Base-by-base conservation (phyloP, 2,888 invertebrate species). In the Coenonympha glycerion region DNA sequence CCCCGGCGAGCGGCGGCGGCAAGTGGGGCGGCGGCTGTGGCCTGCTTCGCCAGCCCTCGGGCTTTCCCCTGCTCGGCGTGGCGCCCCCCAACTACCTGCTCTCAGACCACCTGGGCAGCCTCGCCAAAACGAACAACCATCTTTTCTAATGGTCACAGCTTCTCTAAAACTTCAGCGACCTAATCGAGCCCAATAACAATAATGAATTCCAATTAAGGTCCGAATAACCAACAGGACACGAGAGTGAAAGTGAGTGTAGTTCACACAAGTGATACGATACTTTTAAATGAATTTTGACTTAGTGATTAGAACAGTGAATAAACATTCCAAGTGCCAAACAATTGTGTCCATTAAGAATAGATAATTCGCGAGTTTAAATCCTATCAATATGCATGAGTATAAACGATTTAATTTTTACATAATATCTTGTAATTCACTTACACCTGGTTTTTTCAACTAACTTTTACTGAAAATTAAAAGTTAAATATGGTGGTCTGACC, bases 11-110 rank as follows among this genome's bases (percentile, higher is more conserved):
- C 56, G 71, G 80, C 56, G 77, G 83, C 39, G 86, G 86, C 59
- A 87, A 89, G 73, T 87, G 91, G 91, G 78, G 89, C 56, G 87
- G 91, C 59, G 83, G 92, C 79, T 83, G 92, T 83, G 82, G 92
- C 63, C 71, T 92, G 79, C 78, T 92, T 71, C 85, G 91, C 71
- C 83, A 90, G 77, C 89, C 84, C 57, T 89, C 87, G 34, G 90
- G 89, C 67, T 91, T 88, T 79, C 90, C 87, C 58, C 79, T 90
- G 41, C 79, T 90, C 40, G 87, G 89, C 34, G 89, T 89, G 31
- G 88, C 89, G 30, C 89, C 89, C 6, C 90, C 90, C 55, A 89
- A 89, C 64, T 90, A 90, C 66, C 82, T 90, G 34, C 81, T 90
- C 48, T 90, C 90, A 18, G 90, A 90, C 70, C 90, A 90, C 64